A percentile compares a stretch with the other conserved stretches of the same genome.
These are phyloP conservation scores for Coreius guichenoti DNA, from an alignment of 2,797 vertebrate species.

Conservation along the genomic window DNA sequence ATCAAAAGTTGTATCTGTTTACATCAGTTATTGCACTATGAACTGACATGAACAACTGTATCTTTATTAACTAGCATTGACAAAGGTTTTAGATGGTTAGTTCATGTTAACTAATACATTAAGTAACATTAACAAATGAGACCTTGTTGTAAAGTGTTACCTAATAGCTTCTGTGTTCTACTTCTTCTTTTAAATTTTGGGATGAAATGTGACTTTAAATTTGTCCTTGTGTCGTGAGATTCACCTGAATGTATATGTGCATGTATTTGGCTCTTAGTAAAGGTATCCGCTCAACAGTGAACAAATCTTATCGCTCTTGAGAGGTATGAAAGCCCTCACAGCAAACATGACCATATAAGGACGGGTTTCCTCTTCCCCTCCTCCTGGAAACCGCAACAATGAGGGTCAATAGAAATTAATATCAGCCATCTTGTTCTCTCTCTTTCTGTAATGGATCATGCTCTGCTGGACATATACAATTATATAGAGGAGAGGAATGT, in stretches of 20 bases:
- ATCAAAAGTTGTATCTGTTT: neutral
- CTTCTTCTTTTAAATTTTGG: neutral
- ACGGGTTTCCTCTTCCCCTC: slow-evolving; percentile 14
- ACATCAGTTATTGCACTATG: neutral
- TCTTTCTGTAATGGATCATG: slow-evolving; percentile 3
- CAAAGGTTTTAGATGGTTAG: neutral
- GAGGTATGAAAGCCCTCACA: neutral
- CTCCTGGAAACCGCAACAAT: neutral
- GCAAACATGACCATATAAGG: slow-evolving; percentile 21
- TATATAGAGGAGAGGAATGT: neutral
- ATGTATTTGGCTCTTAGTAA: neutral
- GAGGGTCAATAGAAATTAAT: slow-evolving; percentile 4
- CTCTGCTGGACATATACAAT: slow-evolving; percentile 32
- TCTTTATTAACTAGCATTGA: neutral
- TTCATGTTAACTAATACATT: neutral
- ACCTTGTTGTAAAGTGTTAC: neutral
- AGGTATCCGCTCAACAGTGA: neutral
- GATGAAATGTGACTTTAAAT: neutral
- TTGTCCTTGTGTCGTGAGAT: neutral
- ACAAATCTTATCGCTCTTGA: neutral
- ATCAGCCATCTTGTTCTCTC: neutral
- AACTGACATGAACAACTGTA: neutral
- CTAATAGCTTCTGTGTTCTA: neutral
- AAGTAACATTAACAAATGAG: neutral
- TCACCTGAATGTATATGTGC: neutral